A percentile compares a stretch with the other conserved stretches of the same genome.
phyloP scores from a whole-genome alignment of 2,797 vertebrate species.

The Silurus aristotelis region DNA sequence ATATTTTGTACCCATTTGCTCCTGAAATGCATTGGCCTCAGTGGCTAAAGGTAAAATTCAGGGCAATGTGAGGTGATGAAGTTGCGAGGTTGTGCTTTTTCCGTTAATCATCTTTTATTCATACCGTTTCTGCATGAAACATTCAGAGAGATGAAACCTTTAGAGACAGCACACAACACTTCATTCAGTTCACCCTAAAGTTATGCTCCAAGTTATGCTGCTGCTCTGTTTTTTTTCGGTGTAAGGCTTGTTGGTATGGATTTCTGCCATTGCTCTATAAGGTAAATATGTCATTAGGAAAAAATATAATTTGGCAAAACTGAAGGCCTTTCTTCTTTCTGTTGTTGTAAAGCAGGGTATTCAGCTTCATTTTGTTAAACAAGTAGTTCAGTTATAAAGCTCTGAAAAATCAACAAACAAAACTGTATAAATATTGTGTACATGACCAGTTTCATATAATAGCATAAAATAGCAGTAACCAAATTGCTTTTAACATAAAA shows the following conservation, averaged over 20 bases:
- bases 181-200: not conserved
- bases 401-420: not conserved
- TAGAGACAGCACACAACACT: not conserved
- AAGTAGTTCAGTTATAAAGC: not conserved
- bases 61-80: not conserved
- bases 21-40: not conserved
- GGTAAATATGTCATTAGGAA: not conserved
- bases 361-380: too few relatives aligned
- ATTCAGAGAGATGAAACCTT: slow-evolving; percentile 15
- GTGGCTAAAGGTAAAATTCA: not conserved
- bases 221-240: not conserved
- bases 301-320: not conserved
- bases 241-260: not conserved
- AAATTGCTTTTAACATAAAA: not conserved
- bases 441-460: not conserved
- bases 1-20: not conserved
- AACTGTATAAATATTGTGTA: not conserved
- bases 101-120: slow-evolving; percentile 41
- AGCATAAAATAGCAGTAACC: not conserved
- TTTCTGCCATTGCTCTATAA: not conserved
- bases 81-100: slow-evolving; percentile 12
- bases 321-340: not conserved
- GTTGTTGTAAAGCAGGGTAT: not conserved
- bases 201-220: not conserved
- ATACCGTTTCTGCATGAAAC: slow-evolving; percentile 31